Evolutionary conservation across 92 coral and sea anemone species (phyloP).

Genomic region (Metridium senile): DNA sequence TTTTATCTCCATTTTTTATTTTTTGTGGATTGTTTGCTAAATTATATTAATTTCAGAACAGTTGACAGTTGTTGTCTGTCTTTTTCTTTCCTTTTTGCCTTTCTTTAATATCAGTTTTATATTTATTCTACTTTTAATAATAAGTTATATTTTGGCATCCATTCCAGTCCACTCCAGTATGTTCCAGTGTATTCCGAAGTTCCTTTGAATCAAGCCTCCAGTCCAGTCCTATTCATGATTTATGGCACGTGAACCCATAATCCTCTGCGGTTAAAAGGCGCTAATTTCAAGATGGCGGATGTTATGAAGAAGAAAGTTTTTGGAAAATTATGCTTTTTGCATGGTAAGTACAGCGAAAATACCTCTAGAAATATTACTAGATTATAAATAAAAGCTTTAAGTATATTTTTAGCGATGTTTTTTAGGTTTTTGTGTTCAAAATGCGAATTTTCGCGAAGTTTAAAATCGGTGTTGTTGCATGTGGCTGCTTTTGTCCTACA

Average conservation of each 20-base stretch:
- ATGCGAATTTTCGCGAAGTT: background rate
- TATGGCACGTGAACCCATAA: background rate
- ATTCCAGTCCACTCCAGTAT: too few relatives aligned
- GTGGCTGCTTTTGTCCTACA: background rate
- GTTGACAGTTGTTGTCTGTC: too few relatives aligned
- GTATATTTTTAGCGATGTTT: background rate
- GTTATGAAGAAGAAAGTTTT: background rate
- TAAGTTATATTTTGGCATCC: too few relatives aligned
- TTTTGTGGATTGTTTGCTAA: too few relatives aligned
- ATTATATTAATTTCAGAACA: too few relatives aligned
- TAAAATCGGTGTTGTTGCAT: background rate
- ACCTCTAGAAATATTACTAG: background rate
- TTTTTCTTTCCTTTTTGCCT: too few relatives aligned
- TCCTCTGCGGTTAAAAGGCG: background rate
- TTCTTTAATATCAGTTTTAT: too few relatives aligned
- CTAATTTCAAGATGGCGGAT: conserved; percentile 1
- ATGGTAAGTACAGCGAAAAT: background rate
- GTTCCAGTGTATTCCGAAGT: too few relatives aligned
- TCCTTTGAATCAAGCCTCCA: background rate
- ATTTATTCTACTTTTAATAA: too few relatives aligned
- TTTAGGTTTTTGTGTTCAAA: too few relatives aligned
- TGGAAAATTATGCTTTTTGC: background rate
- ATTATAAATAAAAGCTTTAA: background rate
- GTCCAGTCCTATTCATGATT: background rate
- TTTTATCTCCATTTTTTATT: too few relatives aligned